A percentile compares a stretch with the other conserved stretches of the same genome.
Conservation (phyloP, 1,140 invertebrate species). For the Periplaneta americana region DNA sequence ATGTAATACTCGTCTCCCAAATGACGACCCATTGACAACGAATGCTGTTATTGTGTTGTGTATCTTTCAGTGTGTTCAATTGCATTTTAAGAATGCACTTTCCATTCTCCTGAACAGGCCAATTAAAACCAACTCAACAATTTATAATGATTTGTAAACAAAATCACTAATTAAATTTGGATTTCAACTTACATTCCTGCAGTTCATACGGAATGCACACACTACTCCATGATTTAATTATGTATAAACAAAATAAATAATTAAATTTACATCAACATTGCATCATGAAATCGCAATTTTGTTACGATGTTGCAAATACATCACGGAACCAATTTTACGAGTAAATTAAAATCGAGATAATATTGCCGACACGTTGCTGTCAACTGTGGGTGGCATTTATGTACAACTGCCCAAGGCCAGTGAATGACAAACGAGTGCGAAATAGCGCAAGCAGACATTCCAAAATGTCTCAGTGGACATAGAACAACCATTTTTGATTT, state of each 20-base stretch:
- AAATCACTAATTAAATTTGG: neutral
- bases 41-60: no score
- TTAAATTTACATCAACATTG: neutral
- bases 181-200: neutral
- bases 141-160: neutral
- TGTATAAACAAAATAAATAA: neutral
- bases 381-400: neutral
- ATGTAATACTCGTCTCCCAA: no score
- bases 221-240: neutral
- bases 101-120: neutral
- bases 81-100: neutral
- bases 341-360: neutral
- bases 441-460: neutral
- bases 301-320: neutral
- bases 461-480: neutral
- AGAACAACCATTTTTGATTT: no score
- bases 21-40: no score
- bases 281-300: neutral
- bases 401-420: neutral
- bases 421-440: no score
- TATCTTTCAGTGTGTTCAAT: no score
- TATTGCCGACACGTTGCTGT: neutral
- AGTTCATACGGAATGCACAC: neutral
- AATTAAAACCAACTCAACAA: neutral
- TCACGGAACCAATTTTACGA: neutral